These are phyloP conservation scores for Catocala sponsa DNA, from an alignment of 2,888 invertebrate genomes.

Conservation along the genomic window DNA sequence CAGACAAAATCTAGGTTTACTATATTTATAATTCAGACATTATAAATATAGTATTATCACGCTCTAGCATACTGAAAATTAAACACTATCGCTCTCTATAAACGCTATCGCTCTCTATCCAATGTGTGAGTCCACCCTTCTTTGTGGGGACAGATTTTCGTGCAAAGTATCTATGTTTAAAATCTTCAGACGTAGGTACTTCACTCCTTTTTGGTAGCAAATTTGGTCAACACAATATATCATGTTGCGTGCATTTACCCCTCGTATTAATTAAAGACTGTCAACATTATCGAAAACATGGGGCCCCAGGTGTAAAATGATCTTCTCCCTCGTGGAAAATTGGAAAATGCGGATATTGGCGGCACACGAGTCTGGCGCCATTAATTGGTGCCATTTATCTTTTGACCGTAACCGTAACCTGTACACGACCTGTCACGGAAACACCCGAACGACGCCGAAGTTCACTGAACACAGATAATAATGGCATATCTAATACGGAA, in stretches of 20 bases:
- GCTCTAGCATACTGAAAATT: too few species aligned
- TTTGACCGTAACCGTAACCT: conserved; percentile 67
- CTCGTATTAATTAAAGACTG: conserved; percentile 59
- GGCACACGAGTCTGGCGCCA: conserved; percentile 57
- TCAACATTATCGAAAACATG: conserved; percentile 54
- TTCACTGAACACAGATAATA: conserved; percentile 16
- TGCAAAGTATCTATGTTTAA: too few species aligned
- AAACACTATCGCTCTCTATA: too few species aligned
- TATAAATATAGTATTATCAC: too few species aligned
- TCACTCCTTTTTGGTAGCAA: neutral
- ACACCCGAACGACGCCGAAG: conserved; percentile 31
- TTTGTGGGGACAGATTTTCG: too few species aligned
- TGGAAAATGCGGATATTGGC: conserved; percentile 68
- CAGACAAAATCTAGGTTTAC: too few species aligned
- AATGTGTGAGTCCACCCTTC: too few species aligned
- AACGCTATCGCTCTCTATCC: too few species aligned
- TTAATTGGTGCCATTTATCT: conserved; percentile 81
- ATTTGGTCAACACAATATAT: conserved; percentile 27
- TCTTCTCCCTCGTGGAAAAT: conserved; percentile 58
- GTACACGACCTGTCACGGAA: conserved; percentile 40
- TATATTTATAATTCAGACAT: too few species aligned
- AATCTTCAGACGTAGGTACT: too few species aligned
- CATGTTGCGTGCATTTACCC: conserved; percentile 31
- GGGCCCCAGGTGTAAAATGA: conserved; percentile 66
- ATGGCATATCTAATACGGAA: conserved; percentile 29